phyloP scores from a whole-genome alignment of 2,888 invertebrate genomes.

The Zelleria hepariella region DNA sequence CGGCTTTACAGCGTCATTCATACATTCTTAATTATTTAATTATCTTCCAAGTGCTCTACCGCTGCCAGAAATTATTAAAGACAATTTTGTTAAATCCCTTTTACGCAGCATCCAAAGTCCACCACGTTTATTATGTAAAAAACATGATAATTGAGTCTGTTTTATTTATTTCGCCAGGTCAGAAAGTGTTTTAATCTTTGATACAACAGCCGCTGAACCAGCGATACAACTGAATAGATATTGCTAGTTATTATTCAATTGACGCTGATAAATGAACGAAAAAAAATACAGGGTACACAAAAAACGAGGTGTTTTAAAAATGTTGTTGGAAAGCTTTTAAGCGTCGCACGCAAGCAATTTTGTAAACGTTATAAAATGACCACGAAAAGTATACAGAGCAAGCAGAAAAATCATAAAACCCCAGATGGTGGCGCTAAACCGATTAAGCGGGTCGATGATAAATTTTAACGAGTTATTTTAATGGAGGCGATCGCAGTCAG shows the following conservation, averaged over 20 bases:
- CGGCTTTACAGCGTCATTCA: slow-evolving; percentile 65
- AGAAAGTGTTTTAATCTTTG: neutral
- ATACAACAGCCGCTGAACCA: slow-evolving; percentile 16
- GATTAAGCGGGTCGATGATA: slow-evolving; percentile 72
- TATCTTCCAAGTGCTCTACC: slow-evolving; percentile 54
- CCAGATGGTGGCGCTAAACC: slow-evolving; percentile 71
- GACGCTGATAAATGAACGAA: neutral
- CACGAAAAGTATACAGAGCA: slow-evolving; percentile 62
- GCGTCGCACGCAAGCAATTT: slow-evolving; percentile 51
- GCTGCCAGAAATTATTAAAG: slow-evolving; percentile 39
- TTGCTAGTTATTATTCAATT: neutral
- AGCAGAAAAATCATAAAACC: slow-evolving; percentile 72
- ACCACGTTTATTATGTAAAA: neutral
- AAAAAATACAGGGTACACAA: neutral
- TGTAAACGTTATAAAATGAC: slow-evolving; percentile 62
- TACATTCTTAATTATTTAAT: slow-evolving; percentile 71
- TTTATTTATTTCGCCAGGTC: neutral
- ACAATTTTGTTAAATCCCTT: neutral
- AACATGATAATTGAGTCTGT: neutral
- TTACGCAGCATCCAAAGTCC: neutral
- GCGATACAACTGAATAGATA: neutral
- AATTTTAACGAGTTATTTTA: slow-evolving; percentile 73
- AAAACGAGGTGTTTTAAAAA: slow-evolving; percentile 15
- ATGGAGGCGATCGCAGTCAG: slow-evolving; percentile 70
- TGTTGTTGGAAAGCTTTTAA: slow-evolving; percentile 33